Evolutionary conservation across 2,888 invertebrate genomes (phyloP).

Genomic region (Melitaea athalia): DNA sequence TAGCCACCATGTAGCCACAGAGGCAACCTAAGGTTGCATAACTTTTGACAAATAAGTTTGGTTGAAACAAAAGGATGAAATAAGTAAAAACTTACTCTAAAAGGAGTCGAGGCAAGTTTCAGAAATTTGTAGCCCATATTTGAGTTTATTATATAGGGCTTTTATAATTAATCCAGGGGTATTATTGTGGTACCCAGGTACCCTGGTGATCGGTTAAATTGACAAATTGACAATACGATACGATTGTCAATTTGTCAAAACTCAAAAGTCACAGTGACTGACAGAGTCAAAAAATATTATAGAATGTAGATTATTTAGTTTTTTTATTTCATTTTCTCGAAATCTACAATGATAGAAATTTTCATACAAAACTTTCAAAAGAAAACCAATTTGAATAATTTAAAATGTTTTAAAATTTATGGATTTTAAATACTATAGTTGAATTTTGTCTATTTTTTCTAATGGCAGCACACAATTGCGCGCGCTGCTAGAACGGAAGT

Average conservation of each 20-base stretch:
- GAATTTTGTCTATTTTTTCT: not conserved
- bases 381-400: too few relatives aligned
- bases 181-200: constrained; percentile 55
- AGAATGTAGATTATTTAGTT: too few relatives aligned
- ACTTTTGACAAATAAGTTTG: constrained; percentile 25
- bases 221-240: too few relatives aligned
- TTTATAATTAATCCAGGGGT: constrained; percentile 40
- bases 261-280: not conserved
- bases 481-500: constrained; percentile 73
- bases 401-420: not conserved
- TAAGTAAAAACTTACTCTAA: constrained; percentile 62
- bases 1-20: constrained; percentile 3
- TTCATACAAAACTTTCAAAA: too few relatives aligned
- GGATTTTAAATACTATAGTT: too few relatives aligned
- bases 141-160: constrained; percentile 38
- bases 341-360: not conserved
- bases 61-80: not conserved
- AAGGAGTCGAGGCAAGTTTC: constrained; percentile 68
- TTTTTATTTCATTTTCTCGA: too few relatives aligned
- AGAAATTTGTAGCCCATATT: constrained; percentile 74
- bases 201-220: constrained; percentile 56
- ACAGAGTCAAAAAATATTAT: not conserved
- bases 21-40: constrained; percentile 36
- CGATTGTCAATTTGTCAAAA: not conserved
- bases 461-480: constrained; percentile 63